Conservation (phyloP, 2,797 vertebrate species). For the Phyllotis vaccarum region DNA sequence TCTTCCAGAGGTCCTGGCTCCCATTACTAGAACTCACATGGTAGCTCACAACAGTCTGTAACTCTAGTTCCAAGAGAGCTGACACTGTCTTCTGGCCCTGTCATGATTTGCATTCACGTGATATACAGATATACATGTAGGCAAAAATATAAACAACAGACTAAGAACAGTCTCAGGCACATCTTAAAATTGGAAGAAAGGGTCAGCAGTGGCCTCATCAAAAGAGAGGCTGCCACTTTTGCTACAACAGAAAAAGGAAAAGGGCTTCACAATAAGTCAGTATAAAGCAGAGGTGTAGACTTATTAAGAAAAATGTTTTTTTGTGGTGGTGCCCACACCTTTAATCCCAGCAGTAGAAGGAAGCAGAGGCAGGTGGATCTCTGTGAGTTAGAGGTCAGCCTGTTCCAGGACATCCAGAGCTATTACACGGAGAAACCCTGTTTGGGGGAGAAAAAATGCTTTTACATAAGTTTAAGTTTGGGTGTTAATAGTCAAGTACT, state of each 20-base stretch:
- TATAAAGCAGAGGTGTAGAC: not conserved
- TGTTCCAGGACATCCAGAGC: not conserved
- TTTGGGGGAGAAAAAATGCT: not conserved
- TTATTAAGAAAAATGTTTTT: not conserved
- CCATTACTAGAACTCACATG: not conserved
- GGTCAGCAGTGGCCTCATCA: not conserved
- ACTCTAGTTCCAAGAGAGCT: not conserved
- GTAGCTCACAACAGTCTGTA: not conserved
- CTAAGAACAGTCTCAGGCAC: not conserved
- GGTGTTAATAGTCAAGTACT: not conserved
- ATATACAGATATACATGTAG: not conserved
- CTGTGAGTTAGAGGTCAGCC: not conserved
- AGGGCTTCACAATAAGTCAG: not conserved
- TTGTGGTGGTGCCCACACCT: not conserved
- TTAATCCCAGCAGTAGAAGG: not conserved
- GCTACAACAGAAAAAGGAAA: not conserved
- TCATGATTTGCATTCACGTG: not conserved
- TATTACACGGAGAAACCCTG: not conserved
- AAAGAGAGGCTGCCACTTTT: not conserved
- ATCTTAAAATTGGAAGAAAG: not conserved
- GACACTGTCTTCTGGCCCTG: not conserved
- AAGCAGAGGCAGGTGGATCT: not conserved
- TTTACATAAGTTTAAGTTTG: not conserved
- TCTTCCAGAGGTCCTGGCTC: not conserved
- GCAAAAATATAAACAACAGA: not conserved